A percentile compares a stretch with the other conserved stretches of the same genome.
Conservation (phyloP, 1,140 invertebrate species). For the Drosophila orosa region DNA sequence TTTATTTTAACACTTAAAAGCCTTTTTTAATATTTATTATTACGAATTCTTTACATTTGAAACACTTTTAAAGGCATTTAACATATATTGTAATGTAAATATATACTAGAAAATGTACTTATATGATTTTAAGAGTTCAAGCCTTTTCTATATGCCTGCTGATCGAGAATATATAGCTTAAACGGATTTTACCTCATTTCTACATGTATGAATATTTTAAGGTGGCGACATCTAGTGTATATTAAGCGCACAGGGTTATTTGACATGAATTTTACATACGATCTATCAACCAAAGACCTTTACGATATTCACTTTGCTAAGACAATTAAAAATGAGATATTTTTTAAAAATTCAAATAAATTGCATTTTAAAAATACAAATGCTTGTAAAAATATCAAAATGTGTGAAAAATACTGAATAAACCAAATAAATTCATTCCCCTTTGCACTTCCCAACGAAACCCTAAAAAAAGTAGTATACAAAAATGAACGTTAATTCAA, state of each 20-base stretch:
- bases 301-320: conserved; percentile 5
- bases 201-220: background rate
- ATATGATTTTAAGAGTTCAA: too few relatives aligned
- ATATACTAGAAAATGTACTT: background rate
- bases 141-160: too few relatives aligned
- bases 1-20: too few relatives aligned
- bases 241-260: background rate
- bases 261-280: conserved; percentile 2
- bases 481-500: background rate
- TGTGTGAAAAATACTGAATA: background rate
- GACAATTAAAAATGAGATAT: too few relatives aligned
- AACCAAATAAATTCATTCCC: fast-evolving
- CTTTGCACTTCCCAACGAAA: background rate
- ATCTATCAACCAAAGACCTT: background rate
- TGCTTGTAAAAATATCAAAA: background rate
- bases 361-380: background rate
- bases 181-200: background rate
- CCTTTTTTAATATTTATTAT: too few relatives aligned
- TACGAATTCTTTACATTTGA: background rate
- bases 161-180: background rate
- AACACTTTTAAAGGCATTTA: background rate
- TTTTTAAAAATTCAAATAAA: background rate
- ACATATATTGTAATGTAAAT: background rate
- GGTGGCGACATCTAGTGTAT: background rate
- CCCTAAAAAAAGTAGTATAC: too few relatives aligned